These are phyloP conservation scores for Achatina immaculata DNA, from an alignment of 1,140 invertebrate genomes.

Conservation along the genomic window DNA sequence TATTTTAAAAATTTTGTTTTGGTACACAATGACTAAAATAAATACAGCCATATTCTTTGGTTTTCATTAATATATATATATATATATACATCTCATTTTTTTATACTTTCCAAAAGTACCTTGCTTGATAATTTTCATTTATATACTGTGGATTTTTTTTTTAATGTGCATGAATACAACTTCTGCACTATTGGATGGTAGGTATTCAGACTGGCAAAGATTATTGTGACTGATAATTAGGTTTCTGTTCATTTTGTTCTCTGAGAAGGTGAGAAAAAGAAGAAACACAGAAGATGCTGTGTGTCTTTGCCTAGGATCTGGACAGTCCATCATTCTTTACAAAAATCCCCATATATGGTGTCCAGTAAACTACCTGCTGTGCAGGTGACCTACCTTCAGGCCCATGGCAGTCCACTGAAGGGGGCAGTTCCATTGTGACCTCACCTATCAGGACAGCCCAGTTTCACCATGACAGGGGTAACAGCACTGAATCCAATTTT, in stretches of 20 bases:
- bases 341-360: constrained; percentile 23
- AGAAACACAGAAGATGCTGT: constrained; percentile 6
- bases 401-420: not conserved
- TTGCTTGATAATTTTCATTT: too few relatives aligned
- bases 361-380: constrained; percentile 12
- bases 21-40: too few relatives aligned
- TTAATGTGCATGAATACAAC: too few relatives aligned
- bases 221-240: not conserved
- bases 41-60: too few relatives aligned
- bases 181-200: too few relatives aligned
- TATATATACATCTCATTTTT: too few relatives aligned
- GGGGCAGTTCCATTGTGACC: constrained; percentile 15
- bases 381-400: not conserved
- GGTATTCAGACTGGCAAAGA: too few relatives aligned
- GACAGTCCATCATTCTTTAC: not conserved
- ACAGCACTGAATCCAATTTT: not conserved
- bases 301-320: not conserved
- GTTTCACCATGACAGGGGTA: not conserved
- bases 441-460: not conserved
- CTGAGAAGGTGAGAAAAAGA: constrained; percentile 16
- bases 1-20: too few relatives aligned
- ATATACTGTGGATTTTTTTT: too few relatives aligned
- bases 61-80: too few relatives aligned
- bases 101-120: too few relatives aligned
- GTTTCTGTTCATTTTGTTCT: not conserved